These are phyloP conservation scores for Pseudolaguvia tuberculata DNA, from an alignment of 2,113 vertebrate species.

Conservation along the genomic window DNA sequence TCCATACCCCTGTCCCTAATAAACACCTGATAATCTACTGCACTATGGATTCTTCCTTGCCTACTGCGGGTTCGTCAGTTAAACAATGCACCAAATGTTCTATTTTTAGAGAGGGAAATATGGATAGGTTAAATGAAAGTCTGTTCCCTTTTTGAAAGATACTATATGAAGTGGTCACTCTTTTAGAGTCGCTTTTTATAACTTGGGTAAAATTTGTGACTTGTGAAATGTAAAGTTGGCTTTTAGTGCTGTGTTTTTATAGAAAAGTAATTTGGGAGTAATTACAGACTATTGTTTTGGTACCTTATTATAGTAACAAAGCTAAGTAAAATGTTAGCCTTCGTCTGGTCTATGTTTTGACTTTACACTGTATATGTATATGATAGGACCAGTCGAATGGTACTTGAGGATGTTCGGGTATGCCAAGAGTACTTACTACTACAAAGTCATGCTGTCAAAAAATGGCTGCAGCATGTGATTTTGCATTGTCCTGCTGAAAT, in stretches of 20 bases:
- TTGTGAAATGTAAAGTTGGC: not conserved
- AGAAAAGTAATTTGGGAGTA: not conserved
- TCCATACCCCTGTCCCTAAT: too few species aligned
- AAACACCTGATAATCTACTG: too few species aligned
- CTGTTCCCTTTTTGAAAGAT: not conserved
- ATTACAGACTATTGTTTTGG: not conserved
- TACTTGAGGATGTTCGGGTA: too few species aligned
- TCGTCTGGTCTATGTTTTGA: not conserved
- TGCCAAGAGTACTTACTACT: too few species aligned
- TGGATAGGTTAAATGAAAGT: not conserved
- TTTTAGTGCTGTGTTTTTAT: not conserved
- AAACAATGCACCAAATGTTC: too few species aligned
- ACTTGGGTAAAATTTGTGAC: not conserved
- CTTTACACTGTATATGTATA: slow-evolving; percentile 2
- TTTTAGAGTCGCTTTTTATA: not conserved
- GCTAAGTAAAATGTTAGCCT: not conserved
- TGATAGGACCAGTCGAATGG: not conserved
- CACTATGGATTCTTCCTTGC: too few species aligned
- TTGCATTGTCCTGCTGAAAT: too few species aligned
- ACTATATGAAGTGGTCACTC: not conserved
- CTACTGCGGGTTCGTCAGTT: too few species aligned
- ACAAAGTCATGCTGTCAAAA: too few species aligned
- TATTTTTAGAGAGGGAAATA: not conserved
- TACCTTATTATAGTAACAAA: not conserved
- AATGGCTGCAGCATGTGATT: too few species aligned